A percentile compares a stretch with the other conserved stretches of the same genome.
Evolutionary conservation across 2,113 vertebrate species (phyloP).

Genomic region (Gobio gobio): DNA sequence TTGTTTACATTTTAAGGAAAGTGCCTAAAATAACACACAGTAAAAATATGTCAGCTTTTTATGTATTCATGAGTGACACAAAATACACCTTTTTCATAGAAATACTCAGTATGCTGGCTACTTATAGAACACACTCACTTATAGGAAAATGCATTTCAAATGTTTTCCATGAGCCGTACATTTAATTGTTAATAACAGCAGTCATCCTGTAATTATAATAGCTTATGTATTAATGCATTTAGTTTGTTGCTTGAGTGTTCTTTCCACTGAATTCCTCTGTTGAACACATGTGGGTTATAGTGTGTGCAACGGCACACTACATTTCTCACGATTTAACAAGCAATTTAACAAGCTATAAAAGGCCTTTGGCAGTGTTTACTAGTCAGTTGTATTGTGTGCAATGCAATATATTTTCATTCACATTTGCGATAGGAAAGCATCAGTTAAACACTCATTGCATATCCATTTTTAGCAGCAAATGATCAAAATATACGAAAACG

Average conservation of each 20-base stretch:
- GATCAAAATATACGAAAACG: not conserved
- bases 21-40: not conserved
- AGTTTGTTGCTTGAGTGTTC: not conserved
- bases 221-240: constrained; percentile 35
- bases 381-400: not conserved
- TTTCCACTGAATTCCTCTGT: constrained; percentile 14
- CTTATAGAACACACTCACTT: not conserved
- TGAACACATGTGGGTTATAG: not conserved
- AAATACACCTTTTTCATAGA: not conserved
- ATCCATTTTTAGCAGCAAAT: constrained; percentile 16
- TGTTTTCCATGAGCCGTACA: not conserved
- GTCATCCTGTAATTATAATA: not conserved
- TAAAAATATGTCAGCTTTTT: not conserved
- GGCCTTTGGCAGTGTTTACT: not conserved
- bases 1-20: not conserved
- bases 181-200: constrained; percentile 5
- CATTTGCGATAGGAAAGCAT: not conserved
- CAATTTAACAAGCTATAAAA: constrained; percentile 33
- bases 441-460: not conserved
- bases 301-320: not conserved
- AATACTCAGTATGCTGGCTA: not conserved
- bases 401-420: not conserved
- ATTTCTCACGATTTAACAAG: constrained; percentile 18
- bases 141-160: not conserved
- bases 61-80: not conserved